Evolutionary conservation across 2,888 invertebrate genomes (phyloP).

Genomic region (Melanargia galathea): DNA sequence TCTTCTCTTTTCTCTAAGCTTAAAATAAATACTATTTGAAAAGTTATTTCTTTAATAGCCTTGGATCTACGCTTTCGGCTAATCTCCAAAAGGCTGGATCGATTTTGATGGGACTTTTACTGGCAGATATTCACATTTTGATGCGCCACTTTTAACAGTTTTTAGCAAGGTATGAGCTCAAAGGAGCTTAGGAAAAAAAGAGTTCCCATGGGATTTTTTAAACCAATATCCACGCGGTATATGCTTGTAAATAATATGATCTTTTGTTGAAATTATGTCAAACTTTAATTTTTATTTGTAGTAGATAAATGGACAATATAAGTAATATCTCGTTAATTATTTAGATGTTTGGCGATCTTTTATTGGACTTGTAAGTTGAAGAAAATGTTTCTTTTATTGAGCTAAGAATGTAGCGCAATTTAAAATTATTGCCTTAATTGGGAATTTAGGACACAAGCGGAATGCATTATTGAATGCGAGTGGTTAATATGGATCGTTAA

Average conservation of each 20-base stretch:
- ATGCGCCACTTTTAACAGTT: no score
- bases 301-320: no score
- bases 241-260: slow-evolving; percentile 9
- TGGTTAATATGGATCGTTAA: slow-evolving; percentile 16
- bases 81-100: no score
- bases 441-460: slow-evolving; percentile 43
- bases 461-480: slow-evolving; percentile 34
- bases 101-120: no score
- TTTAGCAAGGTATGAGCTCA: no score
- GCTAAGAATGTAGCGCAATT: slow-evolving; percentile 41
- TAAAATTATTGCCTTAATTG: slow-evolving; percentile 43
- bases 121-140: no score
- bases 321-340: not conserved
- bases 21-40: not conserved
- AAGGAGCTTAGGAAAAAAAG: no score
- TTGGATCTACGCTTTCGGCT: slow-evolving; percentile 18
- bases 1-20: not conserved
- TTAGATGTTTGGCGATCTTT: not conserved
- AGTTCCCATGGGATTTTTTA: no score
- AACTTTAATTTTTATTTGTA: slow-evolving; percentile 14
- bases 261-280: slow-evolving; percentile 16
- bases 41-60: not conserved
- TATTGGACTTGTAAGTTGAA: not conserved
- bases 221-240: no score
- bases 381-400: slow-evolving; percentile 27